phyloP scores from a whole-genome alignment of 1,140 invertebrate genomes.

The Aradophagus sp. region DNA sequence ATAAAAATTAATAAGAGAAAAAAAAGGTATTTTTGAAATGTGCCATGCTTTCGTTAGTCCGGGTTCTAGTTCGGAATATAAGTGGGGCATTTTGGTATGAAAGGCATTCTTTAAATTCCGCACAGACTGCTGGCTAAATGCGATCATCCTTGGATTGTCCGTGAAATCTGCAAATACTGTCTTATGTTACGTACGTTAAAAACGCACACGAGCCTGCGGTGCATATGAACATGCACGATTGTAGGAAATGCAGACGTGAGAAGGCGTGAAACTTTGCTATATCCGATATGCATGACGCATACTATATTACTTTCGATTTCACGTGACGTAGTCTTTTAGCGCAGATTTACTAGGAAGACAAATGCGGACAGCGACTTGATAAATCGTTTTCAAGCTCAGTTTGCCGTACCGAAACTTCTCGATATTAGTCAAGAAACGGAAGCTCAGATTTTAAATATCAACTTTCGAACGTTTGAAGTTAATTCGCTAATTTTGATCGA shows the following conservation, averaged over 20 bases:
- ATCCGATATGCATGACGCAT: constrained; percentile 59
- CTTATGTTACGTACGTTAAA: constrained; percentile 14
- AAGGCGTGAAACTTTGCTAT: constrained; percentile 48
- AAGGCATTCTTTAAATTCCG: too few relatives aligned
- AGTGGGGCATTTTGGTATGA: too few relatives aligned
- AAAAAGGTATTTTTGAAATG: too few relatives aligned
- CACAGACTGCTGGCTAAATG: constrained; percentile 27
- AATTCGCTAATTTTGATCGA: too few relatives aligned
- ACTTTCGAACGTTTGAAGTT: too few relatives aligned
- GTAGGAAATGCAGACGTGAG: constrained; percentile 42
- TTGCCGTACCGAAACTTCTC: constrained; percentile 4
- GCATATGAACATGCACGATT: constrained; percentile 20
- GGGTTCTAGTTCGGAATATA: too few relatives aligned
- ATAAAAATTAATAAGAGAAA: constrained; percentile 16
- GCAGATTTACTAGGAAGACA: constrained; percentile 55
- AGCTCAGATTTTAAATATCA: too few relatives aligned
- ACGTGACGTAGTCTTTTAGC: constrained; percentile 56
- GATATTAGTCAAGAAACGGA: constrained; percentile 8
- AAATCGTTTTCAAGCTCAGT: constrained; percentile 31
- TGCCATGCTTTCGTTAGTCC: too few relatives aligned
- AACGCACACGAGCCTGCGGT: constrained; percentile 1
- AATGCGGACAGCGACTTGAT: constrained; percentile 38
- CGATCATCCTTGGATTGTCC: constrained; percentile 32
- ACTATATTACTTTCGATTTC: constrained; percentile 61
- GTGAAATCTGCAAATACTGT: constrained; percentile 24